Percentiles rank a stretch among this genome's conserved stretches.
These are phyloP conservation scores for Lucifuga dentata DNA, from an alignment of 2,113 vertebrate genomes.

Conservation along the genomic window DNA sequence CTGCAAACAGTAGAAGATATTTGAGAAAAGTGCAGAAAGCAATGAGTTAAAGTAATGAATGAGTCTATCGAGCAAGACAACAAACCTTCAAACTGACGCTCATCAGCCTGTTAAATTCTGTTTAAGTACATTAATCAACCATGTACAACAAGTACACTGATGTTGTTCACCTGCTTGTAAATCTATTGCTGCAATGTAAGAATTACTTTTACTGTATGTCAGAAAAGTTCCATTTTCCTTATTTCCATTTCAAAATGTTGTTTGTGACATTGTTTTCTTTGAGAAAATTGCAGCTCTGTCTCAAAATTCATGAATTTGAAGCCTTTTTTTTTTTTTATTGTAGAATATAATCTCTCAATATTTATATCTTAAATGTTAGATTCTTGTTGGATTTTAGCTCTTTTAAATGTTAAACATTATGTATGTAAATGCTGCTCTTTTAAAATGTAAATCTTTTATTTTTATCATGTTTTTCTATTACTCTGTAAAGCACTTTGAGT, in stretches of 20 bases:
- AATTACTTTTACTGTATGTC: constrained; percentile 3
- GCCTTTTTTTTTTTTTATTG: constrained; percentile 10
- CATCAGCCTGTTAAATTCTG: neutral
- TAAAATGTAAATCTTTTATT: too few relatives aligned
- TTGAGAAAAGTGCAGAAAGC: too few relatives aligned
- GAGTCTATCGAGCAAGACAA: too few relatives aligned
- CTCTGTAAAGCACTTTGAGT: too few relatives aligned
- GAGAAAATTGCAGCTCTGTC: neutral
- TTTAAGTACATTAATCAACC: neutral
- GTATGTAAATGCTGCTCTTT: too few relatives aligned
- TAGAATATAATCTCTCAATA: constrained; percentile 11
- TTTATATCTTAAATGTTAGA: too few relatives aligned
- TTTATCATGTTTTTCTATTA: too few relatives aligned
- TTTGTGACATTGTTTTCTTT: neutral
- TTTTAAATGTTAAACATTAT: too few relatives aligned
- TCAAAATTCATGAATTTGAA: constrained; percentile 24
- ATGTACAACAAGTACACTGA: neutral
- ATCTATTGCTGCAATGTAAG: neutral
- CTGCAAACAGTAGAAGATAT: neutral
- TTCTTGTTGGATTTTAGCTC: too few relatives aligned
- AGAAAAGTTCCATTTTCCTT: neutral
- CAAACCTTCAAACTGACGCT: neutral
- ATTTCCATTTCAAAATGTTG: constrained; percentile 2
- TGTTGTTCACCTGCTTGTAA: too few relatives aligned
- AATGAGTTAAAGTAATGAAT: too few relatives aligned